A percentile compares a stretch with the other conserved stretches of the same genome.
Evolutionary conservation across 2,888 invertebrate species (phyloP).

Genomic region (Cheilosia variabilis): DNA sequence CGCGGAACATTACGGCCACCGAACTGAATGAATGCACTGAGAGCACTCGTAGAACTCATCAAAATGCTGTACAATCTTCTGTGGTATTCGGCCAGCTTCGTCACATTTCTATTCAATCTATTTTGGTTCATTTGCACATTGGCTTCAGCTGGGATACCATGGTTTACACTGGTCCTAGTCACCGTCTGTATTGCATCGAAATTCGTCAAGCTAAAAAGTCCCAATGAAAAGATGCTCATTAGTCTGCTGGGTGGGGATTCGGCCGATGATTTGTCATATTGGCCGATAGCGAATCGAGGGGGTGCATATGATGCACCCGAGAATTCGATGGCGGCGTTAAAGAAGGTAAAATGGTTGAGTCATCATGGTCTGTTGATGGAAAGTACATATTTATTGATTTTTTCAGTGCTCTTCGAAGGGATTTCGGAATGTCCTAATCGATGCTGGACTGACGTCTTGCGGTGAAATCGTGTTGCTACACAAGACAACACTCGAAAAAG

Average conservation of each 20-base stretch:
- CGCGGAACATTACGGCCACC: slow-evolving; percentile 2
- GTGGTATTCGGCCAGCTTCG: slow-evolving; percentile 80
- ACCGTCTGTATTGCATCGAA: slow-evolving; percentile 82
- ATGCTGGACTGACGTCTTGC: slow-evolving; percentile 82
- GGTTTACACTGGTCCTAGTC: slow-evolving; percentile 81
- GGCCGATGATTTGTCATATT: slow-evolving; percentile 82
- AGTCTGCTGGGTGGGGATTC: slow-evolving; percentile 79
- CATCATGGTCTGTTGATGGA: not conserved
- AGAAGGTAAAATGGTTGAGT: slow-evolving; percentile 79
- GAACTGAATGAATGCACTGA: slow-evolving; percentile 81
- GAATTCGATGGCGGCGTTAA: slow-evolving; percentile 82
- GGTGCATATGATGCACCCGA: slow-evolving; percentile 83
- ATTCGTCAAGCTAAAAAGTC: slow-evolving; percentile 82
- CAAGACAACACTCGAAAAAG: slow-evolving; percentile 81
- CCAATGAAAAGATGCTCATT: slow-evolving; percentile 81
- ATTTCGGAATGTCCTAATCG: slow-evolving; percentile 82
- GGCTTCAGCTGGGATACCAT: slow-evolving; percentile 82
- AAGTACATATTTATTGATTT: slow-evolving; percentile 56
- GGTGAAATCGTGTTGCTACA: slow-evolving; percentile 82
- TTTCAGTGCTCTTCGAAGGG: slow-evolving; percentile 81
- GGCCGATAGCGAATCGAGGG: slow-evolving; percentile 83
- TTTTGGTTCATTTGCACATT: slow-evolving; percentile 83
- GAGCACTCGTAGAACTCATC: slow-evolving; percentile 79
- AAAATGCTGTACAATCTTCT: slow-evolving; percentile 83
- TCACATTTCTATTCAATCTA: slow-evolving; percentile 82